These are phyloP conservation scores for Palythoa caribaeorum DNA, from an alignment of 92 coral and sea anemone genomes.

Conservation along the genomic window DNA sequence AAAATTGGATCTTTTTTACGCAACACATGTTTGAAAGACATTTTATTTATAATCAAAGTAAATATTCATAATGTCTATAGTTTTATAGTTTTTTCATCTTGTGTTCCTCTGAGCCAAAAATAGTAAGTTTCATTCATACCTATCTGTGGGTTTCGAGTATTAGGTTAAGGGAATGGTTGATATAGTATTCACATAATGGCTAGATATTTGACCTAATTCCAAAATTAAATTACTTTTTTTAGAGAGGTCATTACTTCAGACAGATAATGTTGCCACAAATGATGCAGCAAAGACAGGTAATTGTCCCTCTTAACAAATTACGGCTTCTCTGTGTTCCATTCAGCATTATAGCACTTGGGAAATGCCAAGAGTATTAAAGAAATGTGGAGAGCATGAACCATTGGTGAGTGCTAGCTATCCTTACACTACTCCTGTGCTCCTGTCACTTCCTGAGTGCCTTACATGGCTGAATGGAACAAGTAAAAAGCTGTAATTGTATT, in stretches of 20 bases:
- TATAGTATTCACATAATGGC: conserved; percentile 3
- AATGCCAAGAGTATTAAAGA: not conserved
- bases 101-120: conserved; percentile 1
- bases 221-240: conserved; percentile 7
- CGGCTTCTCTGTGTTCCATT: conserved; percentile 1
- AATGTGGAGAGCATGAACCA: not conserved
- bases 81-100: not conserved
- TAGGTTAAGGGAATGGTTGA: conserved; percentile 1
- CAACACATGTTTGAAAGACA: not conserved
- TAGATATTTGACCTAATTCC: conserved; percentile 9
- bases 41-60: not conserved
- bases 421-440: not conserved
- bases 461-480: not conserved
- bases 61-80: not conserved
- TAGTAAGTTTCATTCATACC: not conserved
- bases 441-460: not conserved
- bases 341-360: conserved; percentile 8
- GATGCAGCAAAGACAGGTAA: conserved; percentile 10
- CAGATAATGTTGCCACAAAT: conserved; percentile 2
- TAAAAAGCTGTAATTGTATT: not conserved
- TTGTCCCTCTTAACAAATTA: conserved; percentile 5
- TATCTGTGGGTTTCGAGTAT: not conserved
- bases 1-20: not conserved
- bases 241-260: conserved; percentile 13
- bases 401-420: conserved; percentile 1